Evolutionary conservation across 2,113 vertebrate genomes (phyloP).

Genomic region (Campylomormyrus tamandua): DNA sequence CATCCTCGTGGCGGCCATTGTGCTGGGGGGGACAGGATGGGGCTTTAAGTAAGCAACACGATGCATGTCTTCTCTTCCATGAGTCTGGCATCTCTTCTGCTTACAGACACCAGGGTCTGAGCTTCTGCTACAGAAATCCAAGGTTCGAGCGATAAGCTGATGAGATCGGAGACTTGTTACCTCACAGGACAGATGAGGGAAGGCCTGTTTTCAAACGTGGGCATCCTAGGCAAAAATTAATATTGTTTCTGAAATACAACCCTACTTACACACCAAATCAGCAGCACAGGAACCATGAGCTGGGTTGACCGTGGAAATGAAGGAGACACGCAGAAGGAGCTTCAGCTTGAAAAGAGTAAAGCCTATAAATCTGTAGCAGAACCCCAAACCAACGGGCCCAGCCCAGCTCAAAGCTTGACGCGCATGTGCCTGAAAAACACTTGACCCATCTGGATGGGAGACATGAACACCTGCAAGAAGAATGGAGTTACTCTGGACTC

Average conservation of each 20-base stretch:
- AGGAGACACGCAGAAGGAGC: background rate
- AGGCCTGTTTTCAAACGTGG: background rate
- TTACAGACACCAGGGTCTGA: constrained; percentile 83
- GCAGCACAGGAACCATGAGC: background rate
- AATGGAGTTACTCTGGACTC: background rate
- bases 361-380: constrained; percentile 80
- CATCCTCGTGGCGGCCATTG: constrained; percentile 99
- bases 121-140: constrained; percentile 81
- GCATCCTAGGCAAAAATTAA: background rate
- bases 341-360: background rate
- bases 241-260: background rate
- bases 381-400: constrained; percentile 83
- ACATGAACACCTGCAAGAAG: constrained; percentile 14
- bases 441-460: constrained; percentile 16
- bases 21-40: constrained; percentile 99
- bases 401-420: constrained; percentile 89
- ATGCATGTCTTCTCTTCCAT: constrained; percentile 87
- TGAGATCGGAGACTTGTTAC: background rate
- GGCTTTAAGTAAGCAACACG: constrained; percentile 99
- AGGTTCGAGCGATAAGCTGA: background rate
- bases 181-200: background rate
- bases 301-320: background rate
- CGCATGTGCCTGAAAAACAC: constrained; percentile 71
- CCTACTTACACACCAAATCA: background rate
- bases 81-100: constrained; percentile 84